Percentiles rank a stretch among this genome's conserved stretches.
phyloP scores from a whole-genome alignment of 2,888 invertebrate species.

The Glaucopsyche alexis region DNA sequence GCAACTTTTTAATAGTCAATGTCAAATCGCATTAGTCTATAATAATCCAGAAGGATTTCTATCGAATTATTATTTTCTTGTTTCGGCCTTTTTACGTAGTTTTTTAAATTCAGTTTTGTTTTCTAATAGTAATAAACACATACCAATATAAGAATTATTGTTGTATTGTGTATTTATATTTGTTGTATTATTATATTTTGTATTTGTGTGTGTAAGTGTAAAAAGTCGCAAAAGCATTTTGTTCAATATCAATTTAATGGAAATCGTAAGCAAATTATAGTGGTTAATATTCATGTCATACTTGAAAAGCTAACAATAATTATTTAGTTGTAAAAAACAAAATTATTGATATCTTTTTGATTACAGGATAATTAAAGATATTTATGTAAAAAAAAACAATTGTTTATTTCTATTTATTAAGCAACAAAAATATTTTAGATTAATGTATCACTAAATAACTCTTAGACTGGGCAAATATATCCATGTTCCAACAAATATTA shows the following conservation, averaged over 20 bases:
- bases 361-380: slow-evolving; percentile 8
- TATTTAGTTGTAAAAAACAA: background rate
- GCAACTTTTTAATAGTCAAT: too few relatives aligned
- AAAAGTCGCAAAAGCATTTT: background rate
- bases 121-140: too few relatives aligned
- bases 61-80: too few relatives aligned
- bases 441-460: background rate
- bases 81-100: too few relatives aligned
- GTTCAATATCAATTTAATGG: background rate
- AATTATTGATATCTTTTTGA: slow-evolving; percentile 31
- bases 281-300: too few relatives aligned
- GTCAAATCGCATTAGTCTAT: too few relatives aligned
- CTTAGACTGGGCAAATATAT: background rate
- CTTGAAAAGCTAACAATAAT: slow-evolving; percentile 31
- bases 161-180: too few relatives aligned
- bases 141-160: too few relatives aligned
- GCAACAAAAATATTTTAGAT: slow-evolving; percentile 9
- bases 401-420: slow-evolving; percentile 24
- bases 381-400: slow-evolving; percentile 16
- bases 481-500: background rate
- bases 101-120: too few relatives aligned
- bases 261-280: background rate
- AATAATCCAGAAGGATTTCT: too few relatives aligned
- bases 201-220: too few relatives aligned
- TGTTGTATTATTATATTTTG: too few relatives aligned